These are phyloP conservation scores for Crotalus tigris DNA, from an alignment of 2,113 vertebrate genomes.

Conservation along the genomic window DNA sequence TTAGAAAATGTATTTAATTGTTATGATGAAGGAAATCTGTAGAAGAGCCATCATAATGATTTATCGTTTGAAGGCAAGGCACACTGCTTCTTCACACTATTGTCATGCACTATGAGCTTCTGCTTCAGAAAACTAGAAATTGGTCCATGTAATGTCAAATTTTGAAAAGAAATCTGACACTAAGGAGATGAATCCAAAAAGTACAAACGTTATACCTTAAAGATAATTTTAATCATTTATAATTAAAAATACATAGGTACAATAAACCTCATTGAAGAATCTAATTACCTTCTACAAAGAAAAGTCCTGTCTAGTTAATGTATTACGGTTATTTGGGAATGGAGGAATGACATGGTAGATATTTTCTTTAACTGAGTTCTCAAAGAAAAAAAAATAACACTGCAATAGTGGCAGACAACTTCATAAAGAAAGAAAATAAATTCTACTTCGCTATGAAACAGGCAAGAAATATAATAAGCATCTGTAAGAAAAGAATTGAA, in stretches of 20 bases:
- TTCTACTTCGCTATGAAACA: not conserved
- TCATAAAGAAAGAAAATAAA: not conserved
- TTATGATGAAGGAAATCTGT: not conserved
- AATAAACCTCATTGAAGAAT: not conserved
- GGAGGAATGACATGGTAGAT: not conserved
- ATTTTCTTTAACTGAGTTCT: not conserved
- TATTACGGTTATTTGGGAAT: not conserved
- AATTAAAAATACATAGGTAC: not conserved
- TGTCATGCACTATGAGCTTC: not conserved
- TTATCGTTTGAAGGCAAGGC: not conserved
- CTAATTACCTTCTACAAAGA: not conserved
- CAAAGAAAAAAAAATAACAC: not conserved
- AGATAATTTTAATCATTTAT: not conserved
- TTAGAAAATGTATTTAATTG: not conserved
- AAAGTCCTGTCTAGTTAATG: not conserved
- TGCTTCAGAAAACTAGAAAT: not conserved
- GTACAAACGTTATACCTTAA: not conserved
- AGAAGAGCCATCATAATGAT: not conserved
- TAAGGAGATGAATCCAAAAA: not conserved
- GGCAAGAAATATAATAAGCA: not conserved
- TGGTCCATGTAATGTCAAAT: not conserved
- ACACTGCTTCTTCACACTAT: not conserved
- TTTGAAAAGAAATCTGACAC: not conserved
- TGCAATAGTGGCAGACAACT: not conserved
- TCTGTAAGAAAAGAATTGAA: not conserved